These are phyloP conservation scores for Scolopax bukidnonensis DNA, from an alignment of 2,797 vertebrate species.

Conservation along the genomic window DNA sequence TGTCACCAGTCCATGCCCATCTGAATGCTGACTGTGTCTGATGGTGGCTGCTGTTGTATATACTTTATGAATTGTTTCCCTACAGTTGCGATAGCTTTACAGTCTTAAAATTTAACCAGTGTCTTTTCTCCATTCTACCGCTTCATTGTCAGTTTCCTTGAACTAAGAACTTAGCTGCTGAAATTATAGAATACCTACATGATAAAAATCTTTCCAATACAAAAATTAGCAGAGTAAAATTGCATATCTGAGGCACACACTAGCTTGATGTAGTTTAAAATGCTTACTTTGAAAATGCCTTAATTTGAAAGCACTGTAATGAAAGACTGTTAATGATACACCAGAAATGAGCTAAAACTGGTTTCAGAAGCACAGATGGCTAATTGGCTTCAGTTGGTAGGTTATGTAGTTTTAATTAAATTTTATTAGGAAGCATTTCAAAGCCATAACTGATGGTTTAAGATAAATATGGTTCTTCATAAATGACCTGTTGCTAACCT, in stretches of 20 bases:
- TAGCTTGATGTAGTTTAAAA: slow-evolving; percentile 15
- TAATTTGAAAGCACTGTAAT: slow-evolving; percentile 14
- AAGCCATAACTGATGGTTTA: slow-evolving; percentile 48
- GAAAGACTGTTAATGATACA: slow-evolving; percentile 19
- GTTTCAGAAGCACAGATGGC: slow-evolving; percentile 62
- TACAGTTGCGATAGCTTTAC: neutral
- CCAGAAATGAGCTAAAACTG: slow-evolving; percentile 31
- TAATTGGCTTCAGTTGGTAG: slow-evolving; percentile 65
- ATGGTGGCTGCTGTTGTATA: neutral
- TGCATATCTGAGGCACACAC: neutral
- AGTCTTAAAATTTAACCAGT: neutral
- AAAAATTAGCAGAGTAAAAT: slow-evolving; percentile 6
- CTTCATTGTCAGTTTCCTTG: neutral
- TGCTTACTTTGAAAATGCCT: slow-evolving; percentile 35
- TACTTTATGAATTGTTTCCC: neutral
- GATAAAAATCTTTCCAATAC: neutral
- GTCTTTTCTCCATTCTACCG: neutral
- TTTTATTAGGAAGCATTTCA: slow-evolving; percentile 66
- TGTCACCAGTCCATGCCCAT: neutral
- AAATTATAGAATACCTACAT: slow-evolving; percentile 6
- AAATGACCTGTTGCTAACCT: slow-evolving; percentile 41
- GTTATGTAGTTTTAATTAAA: slow-evolving; percentile 71
- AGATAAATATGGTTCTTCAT: slow-evolving; percentile 25
- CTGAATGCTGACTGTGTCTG: neutral
- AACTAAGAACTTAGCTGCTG: slow-evolving; percentile 1